phyloP scores from a whole-genome alignment of 2,888 invertebrate genomes.

The Eudemis profundana region DNA sequence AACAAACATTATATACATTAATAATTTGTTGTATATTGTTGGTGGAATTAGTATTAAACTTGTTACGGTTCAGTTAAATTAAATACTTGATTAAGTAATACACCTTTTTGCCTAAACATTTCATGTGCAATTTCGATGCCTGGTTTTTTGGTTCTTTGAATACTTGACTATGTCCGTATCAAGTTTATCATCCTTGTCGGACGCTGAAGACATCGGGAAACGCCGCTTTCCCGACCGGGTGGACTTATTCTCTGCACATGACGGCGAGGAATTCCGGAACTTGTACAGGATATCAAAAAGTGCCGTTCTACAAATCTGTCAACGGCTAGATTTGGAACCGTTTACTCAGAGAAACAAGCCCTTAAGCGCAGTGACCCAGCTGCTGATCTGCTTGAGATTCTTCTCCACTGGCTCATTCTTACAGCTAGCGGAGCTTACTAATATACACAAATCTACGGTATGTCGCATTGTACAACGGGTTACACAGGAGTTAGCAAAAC shows the following conservation, averaged over 20 bases:
- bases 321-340: neutral
- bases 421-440: neutral
- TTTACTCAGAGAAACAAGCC: conserved; percentile 1
- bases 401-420: neutral
- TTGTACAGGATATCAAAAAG: conserved; percentile 5
- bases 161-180: neutral
- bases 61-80: too few species aligned
- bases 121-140: neutral
- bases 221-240: conserved; percentile 8
- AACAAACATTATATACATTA: too few species aligned
- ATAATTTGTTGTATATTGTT: neutral
- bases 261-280: conserved; percentile 3
- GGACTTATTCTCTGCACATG: neutral
- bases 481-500: neutral
- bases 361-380: neutral
- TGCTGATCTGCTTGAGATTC: conserved; percentile 1
- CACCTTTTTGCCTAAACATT: neutral
- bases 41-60: neutral
- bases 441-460: conserved; percentile 1
- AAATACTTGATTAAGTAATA: too few species aligned
- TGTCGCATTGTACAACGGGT: neutral
- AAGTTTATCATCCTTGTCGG: neutral
- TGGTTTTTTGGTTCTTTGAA: neutral
- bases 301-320: conserved; percentile 2
- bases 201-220: too few species aligned